Percentiles rank a stretch among this genome's conserved stretches.
Conservation (phyloP, 2,888 invertebrate genomes). For the Tipula unca region DNA sequence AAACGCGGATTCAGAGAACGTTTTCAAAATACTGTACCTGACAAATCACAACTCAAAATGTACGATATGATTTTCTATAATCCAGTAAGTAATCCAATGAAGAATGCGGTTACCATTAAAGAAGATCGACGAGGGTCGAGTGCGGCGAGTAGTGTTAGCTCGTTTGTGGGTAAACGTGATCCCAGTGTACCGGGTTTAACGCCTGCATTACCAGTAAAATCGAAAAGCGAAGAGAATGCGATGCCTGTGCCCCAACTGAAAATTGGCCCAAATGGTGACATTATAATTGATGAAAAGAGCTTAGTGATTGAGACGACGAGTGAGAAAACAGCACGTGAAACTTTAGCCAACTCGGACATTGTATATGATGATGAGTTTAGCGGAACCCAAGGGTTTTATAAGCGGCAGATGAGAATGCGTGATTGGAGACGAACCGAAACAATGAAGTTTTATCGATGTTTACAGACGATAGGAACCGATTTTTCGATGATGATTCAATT, state of each 20-base stretch:
- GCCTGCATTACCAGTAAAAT: constrained; percentile 31
- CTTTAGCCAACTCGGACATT: constrained; percentile 55
- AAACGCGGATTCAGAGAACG: constrained; percentile 46
- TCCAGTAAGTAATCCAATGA: constrained; percentile 68
- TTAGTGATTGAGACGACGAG: constrained; percentile 68
- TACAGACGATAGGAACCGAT: constrained; percentile 86
- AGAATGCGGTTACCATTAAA: constrained; percentile 36
- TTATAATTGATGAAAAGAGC: constrained; percentile 78
- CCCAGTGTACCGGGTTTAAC: neutral
- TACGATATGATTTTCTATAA: constrained; percentile 89
- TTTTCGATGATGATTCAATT: constrained; percentile 80
- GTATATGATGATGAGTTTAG: constrained; percentile 55
- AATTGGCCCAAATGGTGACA: constrained; percentile 75
- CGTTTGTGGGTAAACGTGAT: constrained; percentile 21
- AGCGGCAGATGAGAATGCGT: constrained; percentile 55
- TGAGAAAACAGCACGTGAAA: constrained; percentile 51
- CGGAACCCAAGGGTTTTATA: constrained; percentile 50
- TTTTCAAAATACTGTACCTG: constrained; percentile 47
- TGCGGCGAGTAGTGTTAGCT: constrained; percentile 9
- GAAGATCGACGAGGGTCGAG: constrained; percentile 32
- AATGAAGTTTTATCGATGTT: constrained; percentile 80
- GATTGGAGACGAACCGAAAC: constrained; percentile 76
- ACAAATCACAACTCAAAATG: constrained; percentile 72
- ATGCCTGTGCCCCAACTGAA: constrained; percentile 76
- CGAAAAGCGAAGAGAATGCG: constrained; percentile 30